Percentiles rank a stretch among this genome's conserved stretches.
phyloP scores from a whole-genome alignment of 1,140 invertebrate genomes.

The Lepidurus arcticus region DNA sequence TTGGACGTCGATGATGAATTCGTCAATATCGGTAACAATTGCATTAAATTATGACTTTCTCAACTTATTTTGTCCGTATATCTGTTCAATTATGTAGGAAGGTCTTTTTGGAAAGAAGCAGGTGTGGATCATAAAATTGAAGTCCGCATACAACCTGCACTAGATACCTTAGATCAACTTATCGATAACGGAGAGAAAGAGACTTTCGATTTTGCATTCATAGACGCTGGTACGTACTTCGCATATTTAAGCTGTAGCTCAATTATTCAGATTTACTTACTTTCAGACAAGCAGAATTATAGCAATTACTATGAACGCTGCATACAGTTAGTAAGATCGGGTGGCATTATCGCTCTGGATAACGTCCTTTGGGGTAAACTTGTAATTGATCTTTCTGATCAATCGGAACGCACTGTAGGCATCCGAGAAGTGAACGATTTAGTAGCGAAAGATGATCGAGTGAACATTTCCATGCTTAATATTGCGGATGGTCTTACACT shows the following conservation, averaged over 20 bases:
- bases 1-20: conserved; percentile 42
- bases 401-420: conserved; percentile 31
- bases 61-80: not conserved
- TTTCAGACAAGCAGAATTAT: conserved; percentile 45
- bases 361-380: conserved; percentile 42
- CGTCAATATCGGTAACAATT: conserved; percentile 37
- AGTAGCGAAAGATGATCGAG: conserved; percentile 38
- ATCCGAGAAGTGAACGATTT: conserved; percentile 38
- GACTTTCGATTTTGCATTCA: conserved; percentile 50
- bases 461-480: conserved; percentile 39
- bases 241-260: not conserved
- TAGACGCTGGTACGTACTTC: conserved; percentile 42
- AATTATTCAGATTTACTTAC: not conserved
- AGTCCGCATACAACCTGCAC: conserved; percentile 42
- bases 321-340: conserved; percentile 43
- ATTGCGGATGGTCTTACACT: conserved; percentile 42
- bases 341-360: conserved; percentile 48
- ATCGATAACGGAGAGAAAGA: conserved; percentile 43
- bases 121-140: conserved; percentile 44
- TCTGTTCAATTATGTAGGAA: conserved; percentile 34
- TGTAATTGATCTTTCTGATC: conserved; percentile 34
- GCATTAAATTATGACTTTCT: not conserved
- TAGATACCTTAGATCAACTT: conserved; percentile 43
- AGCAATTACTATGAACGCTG: conserved; percentile 45
- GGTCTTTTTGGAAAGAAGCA: conserved; percentile 42